A percentile compares a stretch with the other conserved stretches of the same genome.
These are phyloP conservation scores for Dendropsophus ebraccatus DNA, from an alignment of 2,113 vertebrate species.

Conservation along the genomic window DNA sequence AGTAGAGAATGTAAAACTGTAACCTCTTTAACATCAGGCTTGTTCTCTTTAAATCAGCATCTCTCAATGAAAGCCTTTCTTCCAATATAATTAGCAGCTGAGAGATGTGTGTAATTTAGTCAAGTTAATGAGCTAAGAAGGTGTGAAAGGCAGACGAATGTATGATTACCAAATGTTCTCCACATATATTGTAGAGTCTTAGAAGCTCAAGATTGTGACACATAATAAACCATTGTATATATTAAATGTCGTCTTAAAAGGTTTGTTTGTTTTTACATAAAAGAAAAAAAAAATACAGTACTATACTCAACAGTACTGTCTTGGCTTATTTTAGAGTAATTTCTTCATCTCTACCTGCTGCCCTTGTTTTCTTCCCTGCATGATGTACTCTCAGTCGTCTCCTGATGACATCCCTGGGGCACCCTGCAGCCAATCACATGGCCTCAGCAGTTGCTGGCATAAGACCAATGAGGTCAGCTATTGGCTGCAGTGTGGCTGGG, in stretches of 20 bases:
- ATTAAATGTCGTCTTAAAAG: not conserved
- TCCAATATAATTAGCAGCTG: not conserved
- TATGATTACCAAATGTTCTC: not conserved
- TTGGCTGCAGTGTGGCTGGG: no score
- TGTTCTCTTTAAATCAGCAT: not conserved
- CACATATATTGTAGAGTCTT: not conserved
- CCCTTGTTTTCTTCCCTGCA: no score
- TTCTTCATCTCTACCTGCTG: no score
- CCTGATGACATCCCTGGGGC: no score
- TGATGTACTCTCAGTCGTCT: no score
- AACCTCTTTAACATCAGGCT: not conserved
- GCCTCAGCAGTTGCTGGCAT: no score
- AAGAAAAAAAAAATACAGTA: no score
- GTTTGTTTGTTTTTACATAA: no score
- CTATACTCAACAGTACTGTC: no score
- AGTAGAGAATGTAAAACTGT: not conserved
- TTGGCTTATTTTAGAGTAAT: no score
- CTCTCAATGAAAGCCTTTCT: not conserved
- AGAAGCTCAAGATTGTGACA: not conserved
- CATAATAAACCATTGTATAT: not conserved
- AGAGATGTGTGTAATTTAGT: constrained; percentile 1
- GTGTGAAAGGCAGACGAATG: constrained; percentile 22
- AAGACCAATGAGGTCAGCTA: no score
- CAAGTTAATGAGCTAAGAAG: constrained; percentile 8
- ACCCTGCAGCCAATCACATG: no score